Base-by-base conservation (phyloP, 2,797 vertebrate genomes). In the Crax fasciolata region DNA sequence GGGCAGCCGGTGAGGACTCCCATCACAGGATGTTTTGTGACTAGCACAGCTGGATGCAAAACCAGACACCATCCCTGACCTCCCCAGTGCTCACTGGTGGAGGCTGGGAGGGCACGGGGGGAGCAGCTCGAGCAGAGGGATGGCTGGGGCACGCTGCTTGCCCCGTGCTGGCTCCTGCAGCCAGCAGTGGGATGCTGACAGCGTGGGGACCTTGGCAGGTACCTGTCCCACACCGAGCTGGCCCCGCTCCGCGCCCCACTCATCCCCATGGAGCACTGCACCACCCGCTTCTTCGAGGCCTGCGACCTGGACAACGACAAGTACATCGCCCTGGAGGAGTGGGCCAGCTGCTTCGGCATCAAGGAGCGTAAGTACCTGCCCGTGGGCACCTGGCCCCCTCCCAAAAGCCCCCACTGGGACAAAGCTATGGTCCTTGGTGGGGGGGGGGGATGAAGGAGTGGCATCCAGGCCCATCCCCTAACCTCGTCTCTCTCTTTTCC, bases 221-320 rank as follows among this genome's bases (percentile, higher is more conserved):
- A 99, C 97, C 98, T 99, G 97, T 99, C 99, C 94, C 99, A 99
- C 98, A 99, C 99, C 0, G 99, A 99, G 98, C 98, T 99, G 97
- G 97, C 99, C 81, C 99, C 99, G 0, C 98, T 99, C 94, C 99
- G 99, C 0, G 99, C 99, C 2, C 99, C 99, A 9, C 99, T 99
- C 94, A 99, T 99, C 84, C 99, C 99, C 98, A 99, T 99, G 99
- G 99, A 99, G 98, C 99, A 99, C 78, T 99, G 99, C 98, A 99
- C 99, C 98, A 99, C 99, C 41, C 99, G 98, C 97, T 99, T 99
- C 98, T 99, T 99, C 1, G 99, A 99, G 39, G 94, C 98, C 94
- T 99, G 99, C 0, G 99, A 99, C 87, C 96, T 99, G 72, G 99
- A 99, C 96, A 98, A 96, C 0, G 99, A 99, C 98, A 99, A 99